Evolutionary conservation across 2,113 vertebrate species (phyloP).

Genomic region (Sander vitreus): DNA sequence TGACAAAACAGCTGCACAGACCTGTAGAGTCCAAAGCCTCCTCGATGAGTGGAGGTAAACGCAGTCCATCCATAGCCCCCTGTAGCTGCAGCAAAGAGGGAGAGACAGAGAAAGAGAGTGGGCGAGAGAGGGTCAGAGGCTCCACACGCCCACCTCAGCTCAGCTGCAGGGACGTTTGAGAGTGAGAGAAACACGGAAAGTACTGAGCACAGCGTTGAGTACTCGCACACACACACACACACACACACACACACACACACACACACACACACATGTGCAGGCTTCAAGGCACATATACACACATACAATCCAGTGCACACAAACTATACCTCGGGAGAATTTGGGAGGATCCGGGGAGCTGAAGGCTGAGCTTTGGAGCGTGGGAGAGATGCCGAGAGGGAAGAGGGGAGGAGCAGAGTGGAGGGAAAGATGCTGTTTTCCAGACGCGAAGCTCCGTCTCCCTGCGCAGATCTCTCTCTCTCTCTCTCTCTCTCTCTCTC

Average conservation of each 20-base stretch:
- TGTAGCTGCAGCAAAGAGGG: constrained; percentile 64
- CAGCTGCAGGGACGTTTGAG: constrained; percentile 24
- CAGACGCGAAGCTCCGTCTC: constrained; percentile 59
- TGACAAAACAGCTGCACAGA: constrained; percentile 66
- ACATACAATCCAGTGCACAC: constrained; percentile 17
- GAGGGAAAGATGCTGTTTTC: constrained; percentile 73
- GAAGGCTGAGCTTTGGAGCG: constrained; percentile 70
- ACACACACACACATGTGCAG: constrained; percentile 16
- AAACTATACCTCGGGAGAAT: constrained; percentile 66
- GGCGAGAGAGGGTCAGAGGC: constrained; percentile 79
- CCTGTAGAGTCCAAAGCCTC: constrained; percentile 84
- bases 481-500: not conserved
- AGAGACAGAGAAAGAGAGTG: constrained; percentile 62
- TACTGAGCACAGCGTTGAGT: constrained; percentile 51
- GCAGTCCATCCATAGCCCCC: constrained; percentile 83
- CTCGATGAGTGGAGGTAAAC: constrained; percentile 84
- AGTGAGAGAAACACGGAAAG: constrained; percentile 52
- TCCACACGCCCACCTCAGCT: constrained; percentile 79
- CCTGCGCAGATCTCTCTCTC: constrained; percentile 19
- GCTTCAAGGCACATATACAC: constrained; percentile 21
- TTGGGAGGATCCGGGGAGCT: constrained; percentile 70
- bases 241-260: constrained; percentile 25
- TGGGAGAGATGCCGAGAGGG: constrained; percentile 77
- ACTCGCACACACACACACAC: constrained; percentile 16
- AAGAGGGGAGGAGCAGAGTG: constrained; percentile 70